Evolutionary conservation across 2,888 invertebrate species (phyloP).

Genomic region (Morinoia aosen): DNA sequence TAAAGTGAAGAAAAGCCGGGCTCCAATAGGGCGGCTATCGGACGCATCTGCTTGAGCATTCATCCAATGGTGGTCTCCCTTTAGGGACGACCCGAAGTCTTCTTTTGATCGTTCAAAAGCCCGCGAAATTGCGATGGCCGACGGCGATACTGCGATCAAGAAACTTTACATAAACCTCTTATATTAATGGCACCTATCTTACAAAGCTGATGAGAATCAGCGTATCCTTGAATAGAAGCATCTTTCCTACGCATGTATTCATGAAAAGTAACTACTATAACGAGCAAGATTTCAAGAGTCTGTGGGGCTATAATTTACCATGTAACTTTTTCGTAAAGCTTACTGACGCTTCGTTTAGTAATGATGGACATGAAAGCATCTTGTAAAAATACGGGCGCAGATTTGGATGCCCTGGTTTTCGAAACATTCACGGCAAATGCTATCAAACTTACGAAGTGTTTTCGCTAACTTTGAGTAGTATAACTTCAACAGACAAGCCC

Average conservation of each 20-base stretch:
- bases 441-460: not conserved
- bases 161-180: not conserved
- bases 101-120: constrained; percentile 27
- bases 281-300: not conserved
- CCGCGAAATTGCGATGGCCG: constrained; percentile 24
- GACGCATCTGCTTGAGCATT: constrained; percentile 32
- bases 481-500: not conserved
- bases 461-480: not conserved
- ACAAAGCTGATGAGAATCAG: not conserved
- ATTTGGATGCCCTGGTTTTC: not conserved
- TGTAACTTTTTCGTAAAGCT: not conserved
- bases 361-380: not conserved
- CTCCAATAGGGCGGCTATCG: constrained; percentile 42
- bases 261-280: not conserved
- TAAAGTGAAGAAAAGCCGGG: constrained; percentile 38
- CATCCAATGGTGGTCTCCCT: constrained; percentile 33
- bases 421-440: not conserved
- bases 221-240: not conserved
- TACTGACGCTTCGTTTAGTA: not conserved
- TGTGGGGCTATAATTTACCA: not conserved
- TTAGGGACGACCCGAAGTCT: constrained; percentile 18
- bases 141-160: not conserved
- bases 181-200: constrained; percentile 18
- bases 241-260: not conserved
- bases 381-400: not conserved